Base-by-base conservation (phyloP, 2,888 invertebrate genomes). In the Dyspetes luteomarginatus region DNA sequence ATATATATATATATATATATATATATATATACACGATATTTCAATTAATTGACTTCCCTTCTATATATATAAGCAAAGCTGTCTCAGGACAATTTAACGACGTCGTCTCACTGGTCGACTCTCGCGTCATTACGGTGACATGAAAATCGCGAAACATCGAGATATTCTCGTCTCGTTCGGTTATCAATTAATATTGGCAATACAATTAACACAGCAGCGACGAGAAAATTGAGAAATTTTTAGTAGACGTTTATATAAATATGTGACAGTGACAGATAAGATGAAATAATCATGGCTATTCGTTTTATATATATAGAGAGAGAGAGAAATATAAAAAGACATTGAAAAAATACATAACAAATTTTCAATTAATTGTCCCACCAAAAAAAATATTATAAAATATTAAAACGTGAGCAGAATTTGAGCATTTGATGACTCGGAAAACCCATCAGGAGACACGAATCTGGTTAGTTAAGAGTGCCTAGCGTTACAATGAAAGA, bases 131-230 rank as follows among this genome's bases (percentile, higher is more conserved):
- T 3, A 15, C 48, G 5, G 15, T 48, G 3, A 15, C 48, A 17
- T 17, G 48, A 26, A 24, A n/a, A 45, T 24, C 50, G 26, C 48
- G 48, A 48, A 2, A 24, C 26, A 45, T 9, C 19, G 41, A 48
- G 19, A 41, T 62, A 72, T 72, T 72, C 52, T 72, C 58, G 69
- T 72, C 52, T 24, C 50, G 50, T 72, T 72, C 41, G 52, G 62
- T 62, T 72, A 36, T 73, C 64, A 64, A 64, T 73, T 73, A 73
- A 64, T 64, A 64, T 55, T 41, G 55, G 43, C 55, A 52, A 73
- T 43, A 4, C 4, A 26, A 24, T 64, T 64, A 48, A 64, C 64
- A n/a, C 36, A 26, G n/a, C 64, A 17, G 45, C 12, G 24, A 12
- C 12, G 52, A n/a, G 52, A 22, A 24, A 7, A 48, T 1, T 1